Percentiles rank a stretch among this genome's conserved stretches.
Conservation (phyloP, 2,888 invertebrate genomes). For the Dromius quadrimaculatus region DNA sequence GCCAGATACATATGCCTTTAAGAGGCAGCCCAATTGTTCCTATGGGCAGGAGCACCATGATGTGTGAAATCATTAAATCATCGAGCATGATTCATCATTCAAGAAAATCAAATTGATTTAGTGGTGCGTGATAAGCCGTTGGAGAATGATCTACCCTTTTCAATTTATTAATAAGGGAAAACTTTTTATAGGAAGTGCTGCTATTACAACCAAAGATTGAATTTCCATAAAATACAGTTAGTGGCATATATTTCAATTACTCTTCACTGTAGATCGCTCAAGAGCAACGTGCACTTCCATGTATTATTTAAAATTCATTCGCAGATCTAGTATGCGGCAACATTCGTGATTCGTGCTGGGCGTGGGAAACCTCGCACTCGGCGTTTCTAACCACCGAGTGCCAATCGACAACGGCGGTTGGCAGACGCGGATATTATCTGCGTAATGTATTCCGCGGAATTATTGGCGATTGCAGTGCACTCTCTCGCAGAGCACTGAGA, state of each 20-base stretch:
- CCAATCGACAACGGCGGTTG: background rate
- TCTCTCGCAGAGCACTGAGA: slow-evolving; percentile 64
- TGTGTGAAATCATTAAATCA: too few species aligned
- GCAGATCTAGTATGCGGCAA: slow-evolving; percentile 37
- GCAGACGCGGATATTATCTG: slow-evolving; percentile 42
- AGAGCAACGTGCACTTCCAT: slow-evolving; percentile 32
- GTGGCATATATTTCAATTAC: background rate
- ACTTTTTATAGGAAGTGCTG: too few species aligned
- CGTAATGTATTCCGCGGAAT: slow-evolving; percentile 48
- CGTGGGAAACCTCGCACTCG: slow-evolving; percentile 22
- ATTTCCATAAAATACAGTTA: too few species aligned
- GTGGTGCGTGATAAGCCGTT: too few species aligned
- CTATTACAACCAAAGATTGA: too few species aligned
- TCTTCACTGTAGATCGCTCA: slow-evolving; percentile 2
- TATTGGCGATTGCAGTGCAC: slow-evolving; percentile 26
- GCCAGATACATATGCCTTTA: too few species aligned
- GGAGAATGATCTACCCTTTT: too few species aligned
- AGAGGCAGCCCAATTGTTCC: too few species aligned
- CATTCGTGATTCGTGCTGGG: slow-evolving; percentile 5
- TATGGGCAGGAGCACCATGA: too few species aligned
- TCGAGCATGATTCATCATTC: too few species aligned
- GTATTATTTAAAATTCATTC: slow-evolving; percentile 45
- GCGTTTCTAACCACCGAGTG: background rate
- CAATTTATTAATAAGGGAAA: too few species aligned
- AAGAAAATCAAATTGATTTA: too few species aligned